Evolutionary conservation across 2,888 invertebrate genomes (phyloP).

Genomic region (Orchesellides sinensis): DNA sequence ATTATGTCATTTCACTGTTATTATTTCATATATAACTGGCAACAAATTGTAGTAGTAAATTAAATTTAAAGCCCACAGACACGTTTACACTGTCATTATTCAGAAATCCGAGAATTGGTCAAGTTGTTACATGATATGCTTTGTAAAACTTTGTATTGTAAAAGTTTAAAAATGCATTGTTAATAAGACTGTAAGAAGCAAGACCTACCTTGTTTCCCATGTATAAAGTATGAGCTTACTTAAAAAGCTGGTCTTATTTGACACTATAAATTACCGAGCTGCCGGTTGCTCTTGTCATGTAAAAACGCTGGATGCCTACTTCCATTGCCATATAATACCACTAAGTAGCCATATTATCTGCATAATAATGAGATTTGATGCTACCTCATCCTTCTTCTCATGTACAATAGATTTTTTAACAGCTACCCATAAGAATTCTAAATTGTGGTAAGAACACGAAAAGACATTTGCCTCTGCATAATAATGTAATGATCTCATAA

Average conservation of each 20-base stretch:
- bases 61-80: slow-evolving; percentile 60
- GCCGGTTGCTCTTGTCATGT: slow-evolving; percentile 45
- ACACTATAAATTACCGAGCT: slow-evolving; percentile 39
- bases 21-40: slow-evolving; percentile 46
- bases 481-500: slow-evolving; percentile 45
- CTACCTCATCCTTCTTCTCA: background rate
- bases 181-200: background rate
- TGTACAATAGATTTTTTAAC: background rate
- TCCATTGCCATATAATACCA: slow-evolving; percentile 27
- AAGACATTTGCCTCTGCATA: slow-evolving; percentile 38
- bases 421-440: slow-evolving; percentile 2
- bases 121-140: background rate
- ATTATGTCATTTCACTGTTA: slow-evolving; percentile 50
- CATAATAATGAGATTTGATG: slow-evolving; percentile 9
- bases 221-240: slow-evolving; percentile 26
- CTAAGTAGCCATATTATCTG: slow-evolving; percentile 30
- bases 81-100: slow-evolving; percentile 58
- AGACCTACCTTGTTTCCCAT: slow-evolving; percentile 1
- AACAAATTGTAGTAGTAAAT: slow-evolving; percentile 53
- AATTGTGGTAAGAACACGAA: slow-evolving; percentile 14
- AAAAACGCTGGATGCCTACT: slow-evolving; percentile 33
- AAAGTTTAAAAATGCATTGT: slow-evolving; percentile 18
- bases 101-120: background rate
- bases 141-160: background rate
- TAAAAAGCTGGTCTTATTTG: slow-evolving; percentile 45